A percentile compares a stretch with the other conserved stretches of the same genome.
Evolutionary conservation across 1,140 invertebrate species (phyloP).

Genomic region (Pachyrhynchus sulphureomaculatus): DNA sequence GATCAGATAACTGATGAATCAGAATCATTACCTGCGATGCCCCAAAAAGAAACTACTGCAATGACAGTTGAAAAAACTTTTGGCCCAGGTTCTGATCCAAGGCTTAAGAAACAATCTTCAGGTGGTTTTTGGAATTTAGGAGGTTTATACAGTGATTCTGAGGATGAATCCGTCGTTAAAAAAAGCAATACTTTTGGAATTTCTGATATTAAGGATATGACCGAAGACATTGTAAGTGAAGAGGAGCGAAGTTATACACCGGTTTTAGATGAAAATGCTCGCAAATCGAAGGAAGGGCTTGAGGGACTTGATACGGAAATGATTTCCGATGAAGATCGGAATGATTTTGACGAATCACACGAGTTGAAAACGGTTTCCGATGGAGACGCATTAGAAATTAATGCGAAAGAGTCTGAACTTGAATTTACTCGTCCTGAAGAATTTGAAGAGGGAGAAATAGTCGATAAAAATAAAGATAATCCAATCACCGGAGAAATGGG

Average conservation of each 20-base stretch:
- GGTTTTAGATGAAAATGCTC: slow-evolving; percentile 59
- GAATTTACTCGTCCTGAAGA: slow-evolving; percentile 48
- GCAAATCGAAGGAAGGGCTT: slow-evolving; percentile 49
- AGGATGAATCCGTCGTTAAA: slow-evolving; percentile 45
- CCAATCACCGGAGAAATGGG: slow-evolving; percentile 19
- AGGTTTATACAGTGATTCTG: slow-evolving; percentile 47
- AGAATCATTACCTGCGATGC: not conserved
- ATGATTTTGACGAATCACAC: slow-evolving; percentile 59
- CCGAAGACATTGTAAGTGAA: slow-evolving; percentile 59
- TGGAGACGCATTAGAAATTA: slow-evolving; percentile 50
- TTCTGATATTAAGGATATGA: slow-evolving; percentile 54
- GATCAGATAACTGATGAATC: slow-evolving; percentile 12
- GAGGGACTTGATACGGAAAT: slow-evolving; percentile 69
- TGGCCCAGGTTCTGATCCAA: slow-evolving; percentile 15
- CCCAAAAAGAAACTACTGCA: not conserved
- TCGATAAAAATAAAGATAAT: slow-evolving; percentile 60
- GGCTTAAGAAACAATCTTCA: not conserved
- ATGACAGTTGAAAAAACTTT: slow-evolving; percentile 19
- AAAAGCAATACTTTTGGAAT: slow-evolving; percentile 40
- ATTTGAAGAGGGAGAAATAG: slow-evolving; percentile 58
- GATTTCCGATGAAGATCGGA: slow-evolving; percentile 66
- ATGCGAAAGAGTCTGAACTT: slow-evolving; percentile 50
- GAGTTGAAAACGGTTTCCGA: slow-evolving; percentile 49
- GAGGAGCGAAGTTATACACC: slow-evolving; percentile 68
- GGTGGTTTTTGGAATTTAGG: slow-evolving; percentile 6